Conservation (phyloP, 2,797 vertebrate species). For the Bucorvus abyssinicus region DNA sequence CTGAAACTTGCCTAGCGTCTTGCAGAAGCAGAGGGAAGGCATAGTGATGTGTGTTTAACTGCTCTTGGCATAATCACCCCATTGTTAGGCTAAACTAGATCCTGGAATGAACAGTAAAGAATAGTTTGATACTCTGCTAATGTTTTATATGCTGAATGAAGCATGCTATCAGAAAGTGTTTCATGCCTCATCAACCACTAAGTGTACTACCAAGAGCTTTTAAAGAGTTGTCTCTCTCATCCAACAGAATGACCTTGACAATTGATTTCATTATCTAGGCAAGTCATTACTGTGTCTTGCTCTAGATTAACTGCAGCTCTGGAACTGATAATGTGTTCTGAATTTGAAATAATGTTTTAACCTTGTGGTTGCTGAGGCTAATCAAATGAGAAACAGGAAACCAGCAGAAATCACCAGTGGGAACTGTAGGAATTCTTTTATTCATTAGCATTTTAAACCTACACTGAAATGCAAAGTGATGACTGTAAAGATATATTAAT, state of each 20-base stretch:
- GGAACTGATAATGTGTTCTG: background rate
- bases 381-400: background rate
- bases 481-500: background rate
- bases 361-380: background rate
- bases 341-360: background rate
- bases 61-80: background rate
- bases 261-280: slow-evolving; percentile 2
- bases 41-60: rapidly evolving
- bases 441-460: background rate
- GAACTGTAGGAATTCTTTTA: background rate
- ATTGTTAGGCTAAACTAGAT: background rate
- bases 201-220: background rate
- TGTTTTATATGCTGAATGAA: background rate
- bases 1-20: background rate
- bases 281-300: background rate
- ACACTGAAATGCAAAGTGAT: background rate
- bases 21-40: background rate
- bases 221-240: background rate
- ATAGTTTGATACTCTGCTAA: background rate
- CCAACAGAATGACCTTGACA: background rate
- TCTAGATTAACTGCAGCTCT: background rate
- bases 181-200: slow-evolving; percentile 11
- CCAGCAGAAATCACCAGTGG: background rate
- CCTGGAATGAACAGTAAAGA: background rate
- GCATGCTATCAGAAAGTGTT: slow-evolving; percentile 15